Evolutionary conservation across 1,140 invertebrate species (phyloP), one percentile per base, ranked within the genome.

Genomic region (Dufourea novaeangliae): DNA sequence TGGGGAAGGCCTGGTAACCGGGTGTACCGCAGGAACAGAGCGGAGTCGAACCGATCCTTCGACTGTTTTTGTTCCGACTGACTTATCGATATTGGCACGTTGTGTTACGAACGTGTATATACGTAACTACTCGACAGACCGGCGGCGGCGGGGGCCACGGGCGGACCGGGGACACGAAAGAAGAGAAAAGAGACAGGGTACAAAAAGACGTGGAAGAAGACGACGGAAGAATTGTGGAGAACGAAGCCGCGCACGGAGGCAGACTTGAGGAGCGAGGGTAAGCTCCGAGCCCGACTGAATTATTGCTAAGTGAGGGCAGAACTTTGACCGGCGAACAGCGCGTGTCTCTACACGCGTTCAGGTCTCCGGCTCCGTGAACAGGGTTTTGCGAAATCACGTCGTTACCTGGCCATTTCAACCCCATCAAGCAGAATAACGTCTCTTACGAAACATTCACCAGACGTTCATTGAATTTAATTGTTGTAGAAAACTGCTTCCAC

Each of bases 291-390:
- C 74, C 72, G 78, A 64, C 85, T 91, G 86, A 90, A 90, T 90
- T 90, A 91, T 90, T 90, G 88, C 87, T 90, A 90, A 91, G 86
- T 87, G 88, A 87, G 88, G 87, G 85, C 88, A 88, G 88, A 90
- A 90, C 89, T 90, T 90, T 86, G 80, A 85, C 83, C 84, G 82
- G 75, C 41, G 59, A 3, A 56, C 41, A 74, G 72, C 79, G 78
- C 75, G 78, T 76, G 78, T 37, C 39, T 54, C 17, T 37, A 27
- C 64, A 27, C 11, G 50, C 52, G 64, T 46, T 41, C 22, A 37
- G 37, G n/a, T 44, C 61, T 37, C 41, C 52, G 61, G 27, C 46
- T 63, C 32, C 67, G 73, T 71, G 20, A 41, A 25, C 46, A 41
- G 62, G 25, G 54, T 79, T 75, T 67, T 34, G 70, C 39, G 41